Conservation (phyloP, 1,140 invertebrate species). For the Diuraphis noxia region DNA sequence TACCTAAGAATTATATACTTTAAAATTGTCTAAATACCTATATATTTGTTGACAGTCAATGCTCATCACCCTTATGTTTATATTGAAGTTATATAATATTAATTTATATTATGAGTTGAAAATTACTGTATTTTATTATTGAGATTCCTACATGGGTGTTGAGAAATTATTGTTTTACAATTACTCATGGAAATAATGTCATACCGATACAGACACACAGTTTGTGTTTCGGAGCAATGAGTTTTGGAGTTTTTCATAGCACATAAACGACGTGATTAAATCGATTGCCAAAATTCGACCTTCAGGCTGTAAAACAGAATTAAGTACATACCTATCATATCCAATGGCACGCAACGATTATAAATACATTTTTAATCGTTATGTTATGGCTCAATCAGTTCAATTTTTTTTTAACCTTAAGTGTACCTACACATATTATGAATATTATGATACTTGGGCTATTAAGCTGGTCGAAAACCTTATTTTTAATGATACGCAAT, state of each 20-base stretch:
- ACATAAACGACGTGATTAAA: not conserved
- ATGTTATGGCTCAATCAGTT: not conserved
- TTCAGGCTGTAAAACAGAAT: constrained; percentile 21
- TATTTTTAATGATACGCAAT: not conserved
- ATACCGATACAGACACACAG: not conserved
- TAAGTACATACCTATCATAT: constrained; percentile 36
- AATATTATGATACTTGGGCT: too few species aligned
- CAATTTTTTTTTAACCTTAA: not conserved
- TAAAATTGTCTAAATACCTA: not conserved
- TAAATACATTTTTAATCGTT: not conserved
- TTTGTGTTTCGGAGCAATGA: not conserved
- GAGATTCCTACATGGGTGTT: not conserved
- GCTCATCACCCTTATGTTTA: not conserved
- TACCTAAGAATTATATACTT: not conserved
- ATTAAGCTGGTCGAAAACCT: not conserved
- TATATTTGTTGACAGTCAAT: not conserved
- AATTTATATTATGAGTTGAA: too few species aligned
- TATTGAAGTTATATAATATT: too few species aligned
- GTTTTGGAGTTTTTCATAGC: not conserved
- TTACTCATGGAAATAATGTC: constrained; percentile 38
- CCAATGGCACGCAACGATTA: constrained; percentile 3
- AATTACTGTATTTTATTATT: not conserved
- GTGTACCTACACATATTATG: not conserved
- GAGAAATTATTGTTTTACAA: constrained; percentile 9
- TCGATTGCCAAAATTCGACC: constrained; percentile 43